Conservation (phyloP, 2,797 vertebrate genomes). For the Vultur gryphus region DNA sequence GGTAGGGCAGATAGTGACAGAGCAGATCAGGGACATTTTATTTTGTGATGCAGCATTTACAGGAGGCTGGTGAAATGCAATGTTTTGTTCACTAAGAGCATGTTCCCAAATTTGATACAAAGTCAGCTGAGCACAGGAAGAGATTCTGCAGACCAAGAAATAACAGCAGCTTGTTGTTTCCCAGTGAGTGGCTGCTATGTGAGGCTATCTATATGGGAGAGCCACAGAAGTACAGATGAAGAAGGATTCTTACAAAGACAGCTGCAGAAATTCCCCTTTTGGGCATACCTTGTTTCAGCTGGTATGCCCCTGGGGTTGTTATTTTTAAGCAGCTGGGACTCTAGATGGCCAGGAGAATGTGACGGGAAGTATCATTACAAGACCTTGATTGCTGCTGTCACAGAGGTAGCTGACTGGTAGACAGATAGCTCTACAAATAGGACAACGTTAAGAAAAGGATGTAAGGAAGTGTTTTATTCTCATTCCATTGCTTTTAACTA, state of each 20-base stretch:
- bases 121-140: background rate
- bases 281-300: background rate
- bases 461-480: constrained; percentile 26
- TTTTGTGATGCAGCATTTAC: background rate
- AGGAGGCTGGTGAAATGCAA: background rate
- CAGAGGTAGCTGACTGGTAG: background rate
- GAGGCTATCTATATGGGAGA: background rate
- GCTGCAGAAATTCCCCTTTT: background rate
- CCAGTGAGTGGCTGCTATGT: background rate
- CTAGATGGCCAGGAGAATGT: background rate
- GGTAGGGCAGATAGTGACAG: background rate
- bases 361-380: background rate
- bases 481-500: background rate
- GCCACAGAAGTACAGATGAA: background rate
- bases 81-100: background rate
- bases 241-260: background rate
- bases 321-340: background rate
- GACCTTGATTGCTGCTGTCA: background rate
- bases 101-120: background rate
- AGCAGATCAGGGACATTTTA: background rate
- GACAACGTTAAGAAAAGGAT: background rate
- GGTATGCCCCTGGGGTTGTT: background rate
- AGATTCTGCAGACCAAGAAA: background rate
- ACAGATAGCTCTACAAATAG: background rate
- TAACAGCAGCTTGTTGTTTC: background rate